phyloP scores from a whole-genome alignment of 2,888 invertebrate genomes.

The Euplexia lucipara region DNA sequence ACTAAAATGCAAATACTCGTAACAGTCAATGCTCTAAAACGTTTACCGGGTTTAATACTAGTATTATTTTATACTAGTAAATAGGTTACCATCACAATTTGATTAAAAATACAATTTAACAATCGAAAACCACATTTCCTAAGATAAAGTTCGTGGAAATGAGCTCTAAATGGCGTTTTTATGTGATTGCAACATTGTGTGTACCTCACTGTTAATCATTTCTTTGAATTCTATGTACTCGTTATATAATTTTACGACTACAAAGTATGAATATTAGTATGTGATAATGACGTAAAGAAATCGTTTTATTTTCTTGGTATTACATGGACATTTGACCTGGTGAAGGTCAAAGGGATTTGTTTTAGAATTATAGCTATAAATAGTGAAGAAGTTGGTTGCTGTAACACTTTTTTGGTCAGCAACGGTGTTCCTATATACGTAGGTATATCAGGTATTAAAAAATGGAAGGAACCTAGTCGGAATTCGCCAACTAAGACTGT shows the following conservation, averaged over 20 bases:
- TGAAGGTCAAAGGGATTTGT: conserved; percentile 7
- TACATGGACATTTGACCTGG: not conserved
- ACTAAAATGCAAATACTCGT: too few relatives aligned
- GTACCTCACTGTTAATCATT: conserved; percentile 60
- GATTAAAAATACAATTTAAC: conserved; percentile 49
- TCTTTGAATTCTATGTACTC: conserved; percentile 67
- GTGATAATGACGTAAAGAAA: conserved; percentile 18
- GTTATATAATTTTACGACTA: conserved; percentile 34
- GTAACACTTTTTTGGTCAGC: too few relatives aligned
- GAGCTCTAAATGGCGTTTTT: conserved; percentile 46
- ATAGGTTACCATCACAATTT: conserved; percentile 25
- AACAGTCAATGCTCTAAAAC: not conserved
- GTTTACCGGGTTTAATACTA: not conserved
- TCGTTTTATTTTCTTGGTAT: conserved; percentile 29
- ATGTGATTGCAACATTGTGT: conserved; percentile 54
- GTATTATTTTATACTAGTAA: too few relatives aligned
- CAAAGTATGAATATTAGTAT: conserved; percentile 27
- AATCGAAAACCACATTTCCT: conserved; percentile 52
- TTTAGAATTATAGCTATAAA: not conserved
- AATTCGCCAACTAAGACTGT: too few relatives aligned
- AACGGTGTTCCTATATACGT: too few relatives aligned
- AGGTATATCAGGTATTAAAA: too few relatives aligned
- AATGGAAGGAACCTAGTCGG: too few relatives aligned
- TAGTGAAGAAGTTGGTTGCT: too few relatives aligned
- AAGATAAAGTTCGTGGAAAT: conserved; percentile 63